Evolutionary conservation across 1,140 invertebrate genomes (phyloP).

Genomic region (Babylonia areolata): DNA sequence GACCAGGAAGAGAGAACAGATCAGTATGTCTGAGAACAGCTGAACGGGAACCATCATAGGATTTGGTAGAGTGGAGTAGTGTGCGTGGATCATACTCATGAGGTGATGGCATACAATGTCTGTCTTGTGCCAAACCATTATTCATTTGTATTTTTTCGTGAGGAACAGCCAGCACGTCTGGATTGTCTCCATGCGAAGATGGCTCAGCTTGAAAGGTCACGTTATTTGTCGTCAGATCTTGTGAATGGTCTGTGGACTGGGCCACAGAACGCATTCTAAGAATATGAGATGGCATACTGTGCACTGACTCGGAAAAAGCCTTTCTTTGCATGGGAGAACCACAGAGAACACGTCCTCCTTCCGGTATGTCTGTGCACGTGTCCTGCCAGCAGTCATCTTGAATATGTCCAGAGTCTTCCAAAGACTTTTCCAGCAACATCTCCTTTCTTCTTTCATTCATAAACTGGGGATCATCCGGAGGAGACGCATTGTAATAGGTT

Average conservation of each 20-base stretch:
- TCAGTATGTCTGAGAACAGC: neutral
- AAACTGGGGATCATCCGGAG: neutral
- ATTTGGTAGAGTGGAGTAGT: neutral
- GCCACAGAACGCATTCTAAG: neutral
- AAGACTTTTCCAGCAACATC: slow-evolving; percentile 20
- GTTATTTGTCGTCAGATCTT: neutral
- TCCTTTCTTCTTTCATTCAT: neutral
- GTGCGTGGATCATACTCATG: too few relatives aligned
- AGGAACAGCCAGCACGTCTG: neutral
- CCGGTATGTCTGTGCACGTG: neutral
- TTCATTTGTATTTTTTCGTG: too few relatives aligned
- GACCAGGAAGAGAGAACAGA: neutral
- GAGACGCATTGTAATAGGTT: neutral
- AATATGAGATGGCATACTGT: neutral
- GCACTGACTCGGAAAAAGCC: neutral
- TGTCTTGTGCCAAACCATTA: neutral
- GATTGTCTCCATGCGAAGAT: neutral
- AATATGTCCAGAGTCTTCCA: slow-evolving; percentile 67
- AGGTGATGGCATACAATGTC: neutral
- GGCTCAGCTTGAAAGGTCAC: neutral
- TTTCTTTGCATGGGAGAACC: neutral
- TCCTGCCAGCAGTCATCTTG: slow-evolving; percentile 55
- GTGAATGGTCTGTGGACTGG: neutral
- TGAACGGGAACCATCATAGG: neutral
- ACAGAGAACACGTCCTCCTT: neutral